Evolutionary conservation across 2,797 vertebrate genomes (phyloP).

Genomic region (Danio aesculapii): DNA sequence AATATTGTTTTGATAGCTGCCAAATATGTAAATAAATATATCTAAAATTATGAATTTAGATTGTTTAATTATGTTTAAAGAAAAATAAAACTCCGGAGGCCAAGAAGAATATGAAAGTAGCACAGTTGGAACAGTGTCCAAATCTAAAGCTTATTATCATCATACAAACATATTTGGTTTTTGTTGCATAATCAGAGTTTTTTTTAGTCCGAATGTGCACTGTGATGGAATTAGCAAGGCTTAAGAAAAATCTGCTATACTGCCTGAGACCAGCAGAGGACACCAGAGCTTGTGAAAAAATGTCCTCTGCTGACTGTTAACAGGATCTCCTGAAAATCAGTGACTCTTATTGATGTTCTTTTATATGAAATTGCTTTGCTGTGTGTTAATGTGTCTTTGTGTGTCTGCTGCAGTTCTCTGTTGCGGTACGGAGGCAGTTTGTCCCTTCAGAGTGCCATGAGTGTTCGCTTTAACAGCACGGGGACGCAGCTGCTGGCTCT

Average conservation of each 20-base stretch:
- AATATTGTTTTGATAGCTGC: not conserved
- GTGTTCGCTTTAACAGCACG: conserved; percentile 96
- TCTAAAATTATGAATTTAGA: not conserved
- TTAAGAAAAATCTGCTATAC: not conserved
- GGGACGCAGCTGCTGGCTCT: conserved; percentile 95
- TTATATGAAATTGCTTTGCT: not conserved
- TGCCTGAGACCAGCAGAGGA: conserved; percentile 34
- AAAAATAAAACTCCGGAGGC: not conserved
- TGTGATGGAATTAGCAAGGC: not conserved
- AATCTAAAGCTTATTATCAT: not conserved
- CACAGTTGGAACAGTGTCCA: not conserved
- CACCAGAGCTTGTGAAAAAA: conserved; percentile 33
- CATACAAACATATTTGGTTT: not conserved
- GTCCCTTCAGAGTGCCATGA: conserved; percentile 98
- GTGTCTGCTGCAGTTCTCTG: conserved; percentile 82
- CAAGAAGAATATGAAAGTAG: not conserved
- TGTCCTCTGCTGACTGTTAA: not conserved
- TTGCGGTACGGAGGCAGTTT: conserved; percentile 96
- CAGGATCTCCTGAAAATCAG: not conserved
- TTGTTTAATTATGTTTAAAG: not conserved
- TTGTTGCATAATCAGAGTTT: not conserved
- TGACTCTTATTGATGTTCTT: not conserved
- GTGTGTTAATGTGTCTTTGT: conserved; percentile 9
- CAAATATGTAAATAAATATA: not conserved
- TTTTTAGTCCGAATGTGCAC: not conserved